Percentiles rank a stretch among this genome's conserved stretches.
These are phyloP conservation scores for Mastacembelus armatus DNA, from an alignment of 2,797 vertebrate species.

Conservation along the genomic window DNA sequence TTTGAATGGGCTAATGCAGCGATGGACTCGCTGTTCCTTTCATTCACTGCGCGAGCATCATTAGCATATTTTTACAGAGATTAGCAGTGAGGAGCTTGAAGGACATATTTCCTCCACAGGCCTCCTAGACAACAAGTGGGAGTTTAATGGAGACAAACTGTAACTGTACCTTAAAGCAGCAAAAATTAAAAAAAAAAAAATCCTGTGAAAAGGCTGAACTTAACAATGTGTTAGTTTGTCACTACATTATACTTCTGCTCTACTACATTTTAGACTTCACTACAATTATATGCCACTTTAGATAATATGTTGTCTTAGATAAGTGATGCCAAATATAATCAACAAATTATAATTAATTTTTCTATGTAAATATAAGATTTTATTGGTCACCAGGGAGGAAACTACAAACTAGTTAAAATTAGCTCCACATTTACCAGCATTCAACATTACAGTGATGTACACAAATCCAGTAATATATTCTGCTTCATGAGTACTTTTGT, in stretches of 20 bases:
- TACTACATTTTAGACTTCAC: no score
- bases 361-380: no score
- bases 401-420: background rate
- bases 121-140: conserved; percentile 61
- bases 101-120: conserved; percentile 28
- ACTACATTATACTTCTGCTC: no score
- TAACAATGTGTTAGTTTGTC: no score
- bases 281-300: background rate
- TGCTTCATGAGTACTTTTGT: background rate
- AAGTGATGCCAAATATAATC: background rate
- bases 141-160: conserved; percentile 12
- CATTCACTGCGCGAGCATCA: conserved; percentile 45
- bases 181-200: no score
- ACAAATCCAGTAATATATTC: background rate
- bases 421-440: background rate
- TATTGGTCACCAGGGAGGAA: background rate
- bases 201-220: no score
- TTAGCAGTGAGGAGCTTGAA: conserved; percentile 35
- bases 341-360: background rate
- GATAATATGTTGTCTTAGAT: no score
- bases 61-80: conserved; percentile 52
- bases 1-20: conserved; percentile 35
- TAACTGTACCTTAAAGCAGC: background rate
- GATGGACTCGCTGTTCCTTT: conserved; percentile 26
- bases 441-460: background rate